phyloP scores from a whole-genome alignment of 2,113 vertebrate genomes.

The Gobius niger region DNA sequence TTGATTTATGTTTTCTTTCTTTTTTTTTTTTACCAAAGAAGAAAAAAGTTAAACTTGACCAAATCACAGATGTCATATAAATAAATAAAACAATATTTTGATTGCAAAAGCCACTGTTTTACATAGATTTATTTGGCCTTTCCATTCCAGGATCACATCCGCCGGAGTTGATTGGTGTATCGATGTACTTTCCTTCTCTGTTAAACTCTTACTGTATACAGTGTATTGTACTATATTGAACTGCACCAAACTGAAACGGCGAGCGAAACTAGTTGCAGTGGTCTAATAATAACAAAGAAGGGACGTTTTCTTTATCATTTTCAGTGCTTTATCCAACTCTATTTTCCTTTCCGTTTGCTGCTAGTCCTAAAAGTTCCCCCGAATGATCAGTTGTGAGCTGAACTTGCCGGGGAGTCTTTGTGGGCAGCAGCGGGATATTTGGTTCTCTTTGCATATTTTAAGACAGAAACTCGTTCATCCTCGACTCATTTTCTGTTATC shows the following conservation, averaged over 20 bases:
- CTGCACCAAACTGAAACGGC: too few relatives aligned
- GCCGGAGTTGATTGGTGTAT: too few relatives aligned
- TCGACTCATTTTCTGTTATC: conserved; percentile 58
- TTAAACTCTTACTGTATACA: too few relatives aligned
- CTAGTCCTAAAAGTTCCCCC: conserved; percentile 33
- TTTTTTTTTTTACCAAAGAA: conserved; percentile 46
- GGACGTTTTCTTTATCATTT: conserved; percentile 9
- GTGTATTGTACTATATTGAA: too few relatives aligned
- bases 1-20: conserved; percentile 5
- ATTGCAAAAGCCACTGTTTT: neutral
- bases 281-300: conserved; percentile 3
- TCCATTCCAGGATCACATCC: neutral
- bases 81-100: neutral
- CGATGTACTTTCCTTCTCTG: too few relatives aligned
- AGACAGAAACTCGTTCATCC: conserved; percentile 51
- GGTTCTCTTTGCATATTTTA: conserved; percentile 66
- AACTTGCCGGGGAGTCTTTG: conserved; percentile 27
- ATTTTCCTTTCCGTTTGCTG: conserved; percentile 11
- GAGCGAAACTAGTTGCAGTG: neutral
- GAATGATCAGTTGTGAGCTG: conserved; percentile 44
- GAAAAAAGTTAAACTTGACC: neutral
- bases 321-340: conserved; percentile 16
- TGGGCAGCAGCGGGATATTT: conserved; percentile 42
- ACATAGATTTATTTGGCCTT: neutral
- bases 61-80: conserved; percentile 4